Conservation (phyloP, 35 echinoderm and acorn worm species). For the Lytechinus variegatus region DNA sequence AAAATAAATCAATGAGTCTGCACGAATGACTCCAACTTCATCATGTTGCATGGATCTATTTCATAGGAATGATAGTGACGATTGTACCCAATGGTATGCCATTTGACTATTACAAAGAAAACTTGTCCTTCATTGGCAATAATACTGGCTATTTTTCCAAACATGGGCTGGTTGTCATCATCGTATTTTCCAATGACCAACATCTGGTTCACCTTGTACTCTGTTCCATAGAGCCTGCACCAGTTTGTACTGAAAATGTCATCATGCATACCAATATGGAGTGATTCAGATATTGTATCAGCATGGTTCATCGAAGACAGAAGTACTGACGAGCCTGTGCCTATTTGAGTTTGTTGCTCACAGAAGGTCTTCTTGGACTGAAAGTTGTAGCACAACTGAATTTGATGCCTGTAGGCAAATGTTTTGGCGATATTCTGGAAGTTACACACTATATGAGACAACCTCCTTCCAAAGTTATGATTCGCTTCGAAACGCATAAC, state of each 20-base stretch:
- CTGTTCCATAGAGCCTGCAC: slow-evolving; percentile 61
- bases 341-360: slow-evolving; percentile 41
- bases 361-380: slow-evolving; percentile 22
- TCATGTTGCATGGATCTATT: slow-evolving; percentile 16
- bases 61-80: slow-evolving; percentile 44
- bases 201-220: slow-evolving; percentile 43
- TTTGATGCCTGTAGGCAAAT: too few species aligned
- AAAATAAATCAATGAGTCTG: slow-evolving; percentile 52
- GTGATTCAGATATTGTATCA: background rate
- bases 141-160: slow-evolving; percentile 55
- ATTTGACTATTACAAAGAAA: slow-evolving; percentile 21
- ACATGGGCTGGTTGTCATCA: slow-evolving; percentile 38
- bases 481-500: too few species aligned
- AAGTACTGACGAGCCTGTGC: slow-evolving; percentile 61
- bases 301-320: slow-evolving; percentile 52
- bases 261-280: slow-evolving; percentile 49
- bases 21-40: slow-evolving; percentile 15
- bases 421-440: too few species aligned
- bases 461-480: too few species aligned
- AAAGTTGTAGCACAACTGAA: slow-evolving; percentile 65
- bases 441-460: too few species aligned
- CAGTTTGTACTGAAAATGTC: slow-evolving; percentile 59
- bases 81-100: too few species aligned
- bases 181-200: slow-evolving; percentile 52
- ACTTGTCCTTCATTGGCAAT: slow-evolving; percentile 20